Conservation (phyloP, 2,113 vertebrate species). For the Pelmatolapia mariae region DNA sequence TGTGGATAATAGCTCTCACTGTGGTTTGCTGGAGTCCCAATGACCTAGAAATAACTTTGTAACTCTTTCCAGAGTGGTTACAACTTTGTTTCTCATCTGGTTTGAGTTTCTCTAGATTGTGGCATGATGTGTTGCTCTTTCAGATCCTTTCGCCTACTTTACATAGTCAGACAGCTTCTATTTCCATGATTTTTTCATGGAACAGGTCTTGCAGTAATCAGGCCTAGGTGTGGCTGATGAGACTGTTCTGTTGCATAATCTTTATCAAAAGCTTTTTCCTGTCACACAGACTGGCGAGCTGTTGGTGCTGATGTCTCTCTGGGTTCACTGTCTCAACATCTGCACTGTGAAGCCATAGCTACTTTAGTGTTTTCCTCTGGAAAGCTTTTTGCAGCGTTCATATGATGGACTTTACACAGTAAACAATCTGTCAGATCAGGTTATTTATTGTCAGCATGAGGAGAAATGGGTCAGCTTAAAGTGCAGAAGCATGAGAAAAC, state of each 20-base stretch:
- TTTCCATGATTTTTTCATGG: not conserved
- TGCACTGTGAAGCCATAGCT: not conserved
- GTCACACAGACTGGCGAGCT: not conserved
- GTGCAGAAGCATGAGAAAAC: not conserved
- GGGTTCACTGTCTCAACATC: not conserved
- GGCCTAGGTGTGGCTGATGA: not conserved
- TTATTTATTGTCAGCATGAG: not conserved
- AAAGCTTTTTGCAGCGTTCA: not conserved
- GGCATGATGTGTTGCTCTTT: not conserved
- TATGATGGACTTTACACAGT: not conserved
- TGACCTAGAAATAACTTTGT: not conserved
- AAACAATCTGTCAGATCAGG: not conserved
- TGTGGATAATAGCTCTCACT: not conserved
- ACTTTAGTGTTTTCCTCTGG: not conserved
- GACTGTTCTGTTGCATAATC: not conserved
- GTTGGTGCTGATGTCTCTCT: not conserved
- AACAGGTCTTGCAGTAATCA: not conserved
- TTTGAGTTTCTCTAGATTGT: not conserved
- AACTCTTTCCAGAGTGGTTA: not conserved
- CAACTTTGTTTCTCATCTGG: not conserved
- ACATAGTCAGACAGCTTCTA: not conserved
- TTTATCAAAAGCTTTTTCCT: not conserved
- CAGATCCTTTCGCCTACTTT: not conserved
- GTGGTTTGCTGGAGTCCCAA: not conserved
- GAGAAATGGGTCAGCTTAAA: not conserved